Percentiles rank a stretch among this genome's conserved stretches.
phyloP scores from a whole-genome alignment of 2,888 invertebrate species.

The Thymelicus acteon region DNA sequence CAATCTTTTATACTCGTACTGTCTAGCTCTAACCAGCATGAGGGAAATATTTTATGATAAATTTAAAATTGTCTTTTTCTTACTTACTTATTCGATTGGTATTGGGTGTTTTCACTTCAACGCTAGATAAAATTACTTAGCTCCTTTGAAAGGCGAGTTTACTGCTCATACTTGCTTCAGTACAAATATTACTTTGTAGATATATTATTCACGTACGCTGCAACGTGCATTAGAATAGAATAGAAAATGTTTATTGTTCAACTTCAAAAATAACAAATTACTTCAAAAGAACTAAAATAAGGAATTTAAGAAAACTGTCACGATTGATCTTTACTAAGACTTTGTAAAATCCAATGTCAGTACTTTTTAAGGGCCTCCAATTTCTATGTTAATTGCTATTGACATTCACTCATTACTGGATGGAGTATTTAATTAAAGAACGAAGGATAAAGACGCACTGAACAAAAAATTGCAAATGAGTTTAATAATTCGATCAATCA shows the following conservation, averaged over 20 bases:
- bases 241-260: too few species aligned
- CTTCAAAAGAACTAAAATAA: background rate
- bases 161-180: too few species aligned
- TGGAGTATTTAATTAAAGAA: slow-evolving; percentile 32
- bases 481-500: slow-evolving; percentile 33
- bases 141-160: too few species aligned
- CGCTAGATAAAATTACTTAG: too few species aligned
- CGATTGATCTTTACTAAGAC: background rate
- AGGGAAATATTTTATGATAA: background rate
- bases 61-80: background rate
- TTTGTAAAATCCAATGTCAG: background rate
- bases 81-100: background rate
- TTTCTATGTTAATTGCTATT: slow-evolving; percentile 31
- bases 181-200: too few species aligned
- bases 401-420: slow-evolving; percentile 32
- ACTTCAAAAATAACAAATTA: too few species aligned
- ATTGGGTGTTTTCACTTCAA: background rate
- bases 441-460: slow-evolving; percentile 25
- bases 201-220: too few species aligned
- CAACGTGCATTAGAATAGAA: too few species aligned
- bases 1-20: slow-evolving; percentile 18
- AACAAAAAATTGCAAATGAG: slow-evolving; percentile 34
- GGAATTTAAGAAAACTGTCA: background rate
- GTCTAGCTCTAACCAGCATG: background rate
- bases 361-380: slow-evolving; percentile 17